Conservation (phyloP, 2,113 vertebrate species). For the Pygoscelis adeliae region DNA sequence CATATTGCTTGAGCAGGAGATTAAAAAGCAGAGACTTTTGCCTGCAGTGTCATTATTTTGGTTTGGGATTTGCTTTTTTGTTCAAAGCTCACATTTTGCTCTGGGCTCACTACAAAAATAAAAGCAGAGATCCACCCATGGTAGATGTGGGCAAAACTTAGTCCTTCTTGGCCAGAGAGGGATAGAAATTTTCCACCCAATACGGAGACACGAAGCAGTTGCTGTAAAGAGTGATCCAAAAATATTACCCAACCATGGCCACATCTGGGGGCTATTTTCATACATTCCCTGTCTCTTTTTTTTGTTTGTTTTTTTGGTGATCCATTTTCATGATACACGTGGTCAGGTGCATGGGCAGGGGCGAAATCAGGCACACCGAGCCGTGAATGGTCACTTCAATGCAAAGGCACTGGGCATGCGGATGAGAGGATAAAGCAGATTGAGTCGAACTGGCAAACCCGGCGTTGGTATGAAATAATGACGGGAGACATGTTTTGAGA, state of each 20-base stretch:
- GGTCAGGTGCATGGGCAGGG: background rate
- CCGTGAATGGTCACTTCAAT: fast-evolving
- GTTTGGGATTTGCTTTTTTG: constrained; percentile 32
- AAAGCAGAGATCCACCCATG: constrained; percentile 48
- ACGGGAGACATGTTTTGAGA: background rate
- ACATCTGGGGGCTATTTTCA: constrained; percentile 38
- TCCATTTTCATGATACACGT: background rate
- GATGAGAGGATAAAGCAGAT: background rate
- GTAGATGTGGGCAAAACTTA: constrained; percentile 50
- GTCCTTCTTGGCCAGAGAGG: constrained; percentile 31
- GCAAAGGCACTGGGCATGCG: background rate
- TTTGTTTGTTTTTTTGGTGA: background rate
- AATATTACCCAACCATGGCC: background rate
- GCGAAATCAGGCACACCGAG: background rate
- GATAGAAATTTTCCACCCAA: constrained; percentile 58
- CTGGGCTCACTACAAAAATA: constrained; percentile 47
- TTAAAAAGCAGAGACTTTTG: constrained; percentile 25
- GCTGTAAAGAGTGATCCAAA: constrained; percentile 1
- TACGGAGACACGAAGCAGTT: background rate
- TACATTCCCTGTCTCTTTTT: background rate
- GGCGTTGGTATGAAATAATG: background rate
- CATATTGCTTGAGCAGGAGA: background rate
- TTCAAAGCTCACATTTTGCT: constrained; percentile 52
- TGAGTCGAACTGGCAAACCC: fast-evolving
- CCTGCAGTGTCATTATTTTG: constrained; percentile 40